Conservation (phyloP, 1,140 invertebrate genomes). For the Musca domestica region DNA sequence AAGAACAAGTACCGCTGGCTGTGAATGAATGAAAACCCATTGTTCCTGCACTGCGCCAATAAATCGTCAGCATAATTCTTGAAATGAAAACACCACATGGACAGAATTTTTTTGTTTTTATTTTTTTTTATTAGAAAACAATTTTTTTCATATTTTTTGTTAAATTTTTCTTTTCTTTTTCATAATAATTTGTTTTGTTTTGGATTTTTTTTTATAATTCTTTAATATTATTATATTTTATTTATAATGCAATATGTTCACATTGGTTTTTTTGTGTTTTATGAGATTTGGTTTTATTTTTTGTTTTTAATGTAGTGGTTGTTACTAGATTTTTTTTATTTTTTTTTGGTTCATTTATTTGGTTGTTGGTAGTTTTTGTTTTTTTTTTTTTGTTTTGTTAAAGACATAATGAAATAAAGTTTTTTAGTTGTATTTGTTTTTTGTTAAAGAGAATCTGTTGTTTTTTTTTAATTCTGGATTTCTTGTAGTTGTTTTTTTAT, state of each 20-base stretch:
- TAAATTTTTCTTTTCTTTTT: conserved; percentile 31
- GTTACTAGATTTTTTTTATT: conserved; percentile 8
- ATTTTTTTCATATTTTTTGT: conserved; percentile 32
- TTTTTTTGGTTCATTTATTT: conserved; percentile 21
- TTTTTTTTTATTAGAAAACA: conserved; percentile 50
- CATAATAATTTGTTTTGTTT: conserved; percentile 26
- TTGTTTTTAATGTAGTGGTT: conserved; percentile 20
- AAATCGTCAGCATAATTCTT: too few species aligned
- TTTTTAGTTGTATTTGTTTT: conserved; percentile 25
- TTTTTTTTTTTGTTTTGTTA: background rate
- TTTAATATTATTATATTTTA: conserved; percentile 34
- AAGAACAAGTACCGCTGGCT: too few species aligned
- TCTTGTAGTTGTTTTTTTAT: too few species aligned
- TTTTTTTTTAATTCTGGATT: conserved; percentile 32
- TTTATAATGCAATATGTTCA: conserved; percentile 36
- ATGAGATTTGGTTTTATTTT: conserved; percentile 19
- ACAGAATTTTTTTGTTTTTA: conserved; percentile 30
- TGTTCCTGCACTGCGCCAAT: too few species aligned
- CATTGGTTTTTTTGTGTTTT: conserved; percentile 15
- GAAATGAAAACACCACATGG: background rate
- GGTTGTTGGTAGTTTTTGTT: too few species aligned
- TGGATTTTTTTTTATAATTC: conserved; percentile 32
- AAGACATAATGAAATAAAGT: conserved; percentile 22
- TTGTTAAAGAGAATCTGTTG: conserved; percentile 22
- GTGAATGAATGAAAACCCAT: too few species aligned